phyloP scores from a whole-genome alignment of 2,797 vertebrate species.

The Amblyopsis hoosieri region DNA sequence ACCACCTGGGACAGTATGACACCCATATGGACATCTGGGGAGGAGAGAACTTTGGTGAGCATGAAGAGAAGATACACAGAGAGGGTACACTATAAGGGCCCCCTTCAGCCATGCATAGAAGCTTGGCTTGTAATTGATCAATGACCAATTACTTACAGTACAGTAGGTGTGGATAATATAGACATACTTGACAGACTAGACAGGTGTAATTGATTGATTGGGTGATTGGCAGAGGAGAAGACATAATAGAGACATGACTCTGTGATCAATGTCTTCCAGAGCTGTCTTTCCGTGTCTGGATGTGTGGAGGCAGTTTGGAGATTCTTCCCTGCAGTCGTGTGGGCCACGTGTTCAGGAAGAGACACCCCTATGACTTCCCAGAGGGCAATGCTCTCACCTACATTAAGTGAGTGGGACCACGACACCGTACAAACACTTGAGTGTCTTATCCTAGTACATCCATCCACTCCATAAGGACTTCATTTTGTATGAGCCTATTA shows the following conservation, averaged over 20 bases:
- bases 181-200: too few species aligned
- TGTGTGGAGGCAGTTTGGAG: conserved; percentile 97
- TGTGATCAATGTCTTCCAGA: conserved; percentile 74
- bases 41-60: conserved; percentile 97
- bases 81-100: too few species aligned
- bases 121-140: too few species aligned
- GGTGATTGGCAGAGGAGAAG: too few species aligned
- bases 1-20: conserved; percentile 96
- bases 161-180: too few species aligned
- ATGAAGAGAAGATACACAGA: too few species aligned
- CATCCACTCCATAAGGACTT: too few species aligned
- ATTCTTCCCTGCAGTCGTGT: conserved; percentile 97
- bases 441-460: conserved; percentile 6
- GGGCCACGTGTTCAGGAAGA: conserved; percentile 96
- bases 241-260: too few species aligned
- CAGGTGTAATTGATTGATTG: too few species aligned
- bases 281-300: conserved; percentile 97
- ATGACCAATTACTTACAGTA: too few species aligned
- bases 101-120: too few species aligned
- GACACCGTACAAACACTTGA: conserved; percentile 6
- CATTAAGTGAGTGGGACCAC: conserved; percentile 85
- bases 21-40: conserved; percentile 99
- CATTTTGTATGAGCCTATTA: too few species aligned
- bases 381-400: conserved; percentile 98
- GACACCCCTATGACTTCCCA: conserved; percentile 97